Conservation (phyloP, 2,113 vertebrate species). For the Stegastes partitus region DNA sequence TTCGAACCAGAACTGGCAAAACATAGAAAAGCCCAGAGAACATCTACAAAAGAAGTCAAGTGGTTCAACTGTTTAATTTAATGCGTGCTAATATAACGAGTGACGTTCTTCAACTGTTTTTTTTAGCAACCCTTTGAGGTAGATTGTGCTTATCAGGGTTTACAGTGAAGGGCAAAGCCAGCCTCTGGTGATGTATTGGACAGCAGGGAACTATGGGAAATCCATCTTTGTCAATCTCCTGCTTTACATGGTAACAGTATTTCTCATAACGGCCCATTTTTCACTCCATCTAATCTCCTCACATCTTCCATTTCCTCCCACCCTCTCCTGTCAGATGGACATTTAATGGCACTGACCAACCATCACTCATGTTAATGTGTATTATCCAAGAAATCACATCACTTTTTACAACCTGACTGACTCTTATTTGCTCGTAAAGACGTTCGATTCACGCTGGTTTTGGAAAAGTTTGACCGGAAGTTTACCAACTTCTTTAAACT, state of each 20-base stretch:
- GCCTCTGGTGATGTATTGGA: conserved; percentile 59
- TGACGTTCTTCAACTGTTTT: conserved; percentile 32
- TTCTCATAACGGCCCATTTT: conserved; percentile 68
- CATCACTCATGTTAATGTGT: conserved; percentile 67
- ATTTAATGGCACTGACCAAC: conserved; percentile 65
- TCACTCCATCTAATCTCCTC: conserved; percentile 72
- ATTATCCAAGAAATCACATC: conserved; percentile 61
- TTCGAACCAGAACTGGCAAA: no score
- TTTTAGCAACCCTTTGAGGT: conserved; percentile 6
- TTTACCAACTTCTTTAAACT: conserved; percentile 16
- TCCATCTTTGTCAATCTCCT: conserved; percentile 73
- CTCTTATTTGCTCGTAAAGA: conserved; percentile 18
- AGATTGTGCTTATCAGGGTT: conserved; percentile 16
- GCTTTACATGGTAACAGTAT: conserved; percentile 68
- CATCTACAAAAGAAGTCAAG: no score
- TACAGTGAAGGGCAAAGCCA: conserved; percentile 60
- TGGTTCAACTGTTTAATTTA: neutral
- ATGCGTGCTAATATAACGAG: neutral
- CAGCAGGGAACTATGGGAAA: conserved; percentile 49
- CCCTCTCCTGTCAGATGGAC: conserved; percentile 64
- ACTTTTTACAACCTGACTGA: conserved; percentile 49
- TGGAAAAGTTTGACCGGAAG: conserved; percentile 21
- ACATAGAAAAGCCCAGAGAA: neutral
- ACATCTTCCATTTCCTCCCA: conserved; percentile 64
- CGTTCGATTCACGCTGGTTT: conserved; percentile 13